Conservation (phyloP, 53 echinoderm and acorn worm species). For the Hippasteria phrygiana region DNA sequence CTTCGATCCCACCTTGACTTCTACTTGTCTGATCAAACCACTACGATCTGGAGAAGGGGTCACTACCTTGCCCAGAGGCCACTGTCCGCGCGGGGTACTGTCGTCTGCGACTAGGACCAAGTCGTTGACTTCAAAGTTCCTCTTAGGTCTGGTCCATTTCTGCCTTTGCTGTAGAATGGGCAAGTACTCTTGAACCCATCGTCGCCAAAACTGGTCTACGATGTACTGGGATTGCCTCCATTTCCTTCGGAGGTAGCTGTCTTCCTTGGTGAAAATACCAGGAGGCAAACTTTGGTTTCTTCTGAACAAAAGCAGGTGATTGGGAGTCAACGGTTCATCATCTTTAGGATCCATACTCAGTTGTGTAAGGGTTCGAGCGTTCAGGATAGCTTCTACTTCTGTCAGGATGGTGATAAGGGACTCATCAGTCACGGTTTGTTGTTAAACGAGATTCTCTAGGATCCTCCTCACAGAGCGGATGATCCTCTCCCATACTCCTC, state of each 20-base stretch:
- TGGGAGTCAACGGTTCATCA: slow-evolving; percentile 41
- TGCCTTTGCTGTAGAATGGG: slow-evolving; percentile 71
- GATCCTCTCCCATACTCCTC: slow-evolving; percentile 70
- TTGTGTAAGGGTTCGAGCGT: slow-evolving; percentile 49
- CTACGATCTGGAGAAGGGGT: slow-evolving; percentile 57
- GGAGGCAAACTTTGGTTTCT: slow-evolving; percentile 21
- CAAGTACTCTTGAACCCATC: slow-evolving; percentile 73
- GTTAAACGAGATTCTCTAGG: slow-evolving; percentile 54
- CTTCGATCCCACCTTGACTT: slow-evolving; percentile 59
- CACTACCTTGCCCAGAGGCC: slow-evolving; percentile 52
- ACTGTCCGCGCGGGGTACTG: slow-evolving; percentile 58
- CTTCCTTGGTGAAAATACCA: slow-evolving; percentile 17
- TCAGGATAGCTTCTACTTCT: slow-evolving; percentile 71
- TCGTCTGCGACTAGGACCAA: slow-evolving; percentile 70
- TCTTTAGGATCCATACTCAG: slow-evolving; percentile 36
- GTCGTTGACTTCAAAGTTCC: slow-evolving; percentile 64
- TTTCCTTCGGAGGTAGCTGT: slow-evolving; percentile 43
- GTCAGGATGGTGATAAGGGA: slow-evolving; percentile 64
- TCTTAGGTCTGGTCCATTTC: slow-evolving; percentile 53
- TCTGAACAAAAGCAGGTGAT: slow-evolving; percentile 25
- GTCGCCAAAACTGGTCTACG: slow-evolving; percentile 71
- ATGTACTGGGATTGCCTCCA: slow-evolving; percentile 77
- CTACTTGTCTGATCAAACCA: slow-evolving; percentile 65
- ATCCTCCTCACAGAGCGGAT: slow-evolving; percentile 71
- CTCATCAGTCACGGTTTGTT: slow-evolving; percentile 63